Evolutionary conservation across 53 echinoderm and acorn worm genomes (phyloP).

Genomic region (Arbacia lixula): DNA sequence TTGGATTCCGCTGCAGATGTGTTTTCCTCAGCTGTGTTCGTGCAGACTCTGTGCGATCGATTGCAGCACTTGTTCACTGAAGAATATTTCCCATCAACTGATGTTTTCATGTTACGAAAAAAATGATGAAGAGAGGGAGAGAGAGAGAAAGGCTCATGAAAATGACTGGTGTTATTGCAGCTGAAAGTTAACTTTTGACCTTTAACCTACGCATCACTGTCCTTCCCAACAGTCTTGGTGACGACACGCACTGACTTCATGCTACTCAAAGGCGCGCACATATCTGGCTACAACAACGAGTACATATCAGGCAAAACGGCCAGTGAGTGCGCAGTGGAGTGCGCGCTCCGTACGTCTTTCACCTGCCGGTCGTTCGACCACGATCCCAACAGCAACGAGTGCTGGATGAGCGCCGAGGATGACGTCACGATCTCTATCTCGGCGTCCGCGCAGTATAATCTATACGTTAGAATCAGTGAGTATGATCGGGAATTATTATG

Average conservation of each 20-base stretch:
- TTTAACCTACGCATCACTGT: too few relatives aligned
- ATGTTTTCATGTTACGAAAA: too few relatives aligned
- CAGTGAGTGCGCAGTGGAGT: constrained; percentile 61
- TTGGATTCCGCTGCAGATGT: too few relatives aligned
- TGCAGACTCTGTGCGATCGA: too few relatives aligned
- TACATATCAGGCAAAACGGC: constrained; percentile 19
- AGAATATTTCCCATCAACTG: too few relatives aligned
- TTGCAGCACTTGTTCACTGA: too few relatives aligned
- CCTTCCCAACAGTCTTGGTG: constrained; percentile 48
- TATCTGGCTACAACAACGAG: constrained; percentile 58
- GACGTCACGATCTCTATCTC: constrained; percentile 19
- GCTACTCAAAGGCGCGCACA: constrained; percentile 41
- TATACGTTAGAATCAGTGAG: constrained; percentile 63
- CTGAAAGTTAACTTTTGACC: too few relatives aligned
- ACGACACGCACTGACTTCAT: constrained; percentile 76
- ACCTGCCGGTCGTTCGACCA: constrained; percentile 76
- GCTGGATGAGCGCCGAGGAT: constrained; percentile 71
- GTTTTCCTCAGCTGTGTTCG: too few relatives aligned
- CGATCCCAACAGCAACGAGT: constrained; percentile 5
- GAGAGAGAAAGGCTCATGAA: too few relatives aligned
- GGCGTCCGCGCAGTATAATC: constrained; percentile 7
- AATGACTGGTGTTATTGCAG: too few relatives aligned
- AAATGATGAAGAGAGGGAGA: too few relatives aligned
- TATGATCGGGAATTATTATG: not conserved
- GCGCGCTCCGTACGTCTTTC: constrained; percentile 51